Base-by-base conservation (phyloP, 2,888 invertebrate species). In the Uropetala carovei region DNA sequence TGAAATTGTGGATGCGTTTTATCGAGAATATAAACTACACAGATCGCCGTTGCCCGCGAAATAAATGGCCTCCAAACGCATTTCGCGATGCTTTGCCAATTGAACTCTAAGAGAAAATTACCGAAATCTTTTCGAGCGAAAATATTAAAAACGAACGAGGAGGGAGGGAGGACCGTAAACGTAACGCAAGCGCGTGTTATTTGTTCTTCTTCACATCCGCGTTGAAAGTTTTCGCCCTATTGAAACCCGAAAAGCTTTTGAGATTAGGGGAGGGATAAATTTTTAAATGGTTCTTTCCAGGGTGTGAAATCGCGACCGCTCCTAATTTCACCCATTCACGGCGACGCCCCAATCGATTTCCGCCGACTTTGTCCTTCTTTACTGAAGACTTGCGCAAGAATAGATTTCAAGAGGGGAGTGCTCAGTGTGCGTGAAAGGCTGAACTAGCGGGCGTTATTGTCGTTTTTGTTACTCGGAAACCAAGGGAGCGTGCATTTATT, bases 271-370 rank as follows among this genome's bases (percentile, higher is more conserved):
- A 16, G 58, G 59, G 22, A 58, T n/a, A 30, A 18, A 59, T 43
- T 89, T 27, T 60, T n/a, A 11, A 89, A n/a, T 10, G 18, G 10
- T 43, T 16, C 7, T 18, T 14, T 30, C 43, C 30, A 43, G 86
- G 64, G 89, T 89, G 68, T 89, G 89, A 68, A 89, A 89, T 89
- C 89, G 89, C 89, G 89, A 89, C 43, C 43, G 89, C 18, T 68
- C 89, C 64, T 27, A 89, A 89, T 89, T 89, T 89, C 64, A 43
- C 43, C 89, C 18, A 89, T 43, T 89, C 89, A 89, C 64, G 64
- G 60, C 89, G 30, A 30, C 89, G 27, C 59, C 60, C 13, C 86
- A 64, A 86, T 86, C 86, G 86, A 86, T 86, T 86, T 64, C 60
- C 86, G 86, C 9, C 22, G 30, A 22, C 16, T 86, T 60, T 64